Evolutionary conservation across 1,140 invertebrate genomes (phyloP), one percentile per base, ranked within the genome.

Genomic region (Heliconius melpomene): DNA sequence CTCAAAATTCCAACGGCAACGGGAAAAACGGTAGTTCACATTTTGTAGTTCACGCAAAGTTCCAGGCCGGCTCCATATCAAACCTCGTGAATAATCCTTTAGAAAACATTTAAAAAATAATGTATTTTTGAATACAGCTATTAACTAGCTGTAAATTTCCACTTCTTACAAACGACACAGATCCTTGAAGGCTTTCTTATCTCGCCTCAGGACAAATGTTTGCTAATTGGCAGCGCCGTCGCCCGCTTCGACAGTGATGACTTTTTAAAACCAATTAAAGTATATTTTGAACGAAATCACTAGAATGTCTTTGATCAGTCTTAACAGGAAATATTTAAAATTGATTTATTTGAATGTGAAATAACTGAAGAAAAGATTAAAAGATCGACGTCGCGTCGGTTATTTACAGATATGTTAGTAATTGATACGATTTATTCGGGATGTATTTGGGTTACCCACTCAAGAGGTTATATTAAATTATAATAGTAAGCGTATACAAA

Each of bases 191-290:
- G 18, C 72, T 29, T 11, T 75, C 71, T 79, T 81, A 79, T 77
- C 83, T 81, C 75, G 71, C 23, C 78, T 13, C n/a, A 72, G 78
- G 84, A 86, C 83, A 83, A 86, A 86, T 84, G 76, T 79, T 52
- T 76, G 46, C 84, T 86, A 84, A 83, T 82, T 86, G 79, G 46
- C 76, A 5, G 5, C 74, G 73, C 29, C 60, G 60, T 9, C 60
- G 60, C 60, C 23, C 23, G n/a, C 60, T 11, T 3, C 23, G 26
- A 60, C 23, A 66, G 11, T 29, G 26, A 66, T n/a, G 60, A 16
- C 23, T 66, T 26, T 66, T 66, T 66, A 66, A 66, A 66, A 66
- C 23, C 60, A 66, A 66, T 66, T 26, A 26, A 66, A 66, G 23
- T 66, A 26, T 66, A 66, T 66, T 66, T 66, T 26, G 11, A 26